Conservation (phyloP, 92 coral and sea anemone species). For the Epizoanthus ramosus region DNA sequence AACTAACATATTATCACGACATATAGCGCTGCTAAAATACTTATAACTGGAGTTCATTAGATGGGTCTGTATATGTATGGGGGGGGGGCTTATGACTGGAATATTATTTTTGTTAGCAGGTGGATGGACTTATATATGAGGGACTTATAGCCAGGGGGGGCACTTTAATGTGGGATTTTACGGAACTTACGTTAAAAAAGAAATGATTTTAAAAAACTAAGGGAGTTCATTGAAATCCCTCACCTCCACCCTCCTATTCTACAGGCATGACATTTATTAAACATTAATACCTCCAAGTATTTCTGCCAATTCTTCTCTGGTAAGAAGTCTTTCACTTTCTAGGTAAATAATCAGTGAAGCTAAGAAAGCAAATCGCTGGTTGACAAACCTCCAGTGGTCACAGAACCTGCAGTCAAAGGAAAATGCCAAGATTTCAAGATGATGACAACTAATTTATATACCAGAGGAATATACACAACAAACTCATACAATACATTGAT, state of each 20-base stretch:
- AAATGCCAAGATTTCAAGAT: background rate
- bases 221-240: background rate
- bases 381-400: constrained; percentile 95
- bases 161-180: too few species aligned
- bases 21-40: too few species aligned
- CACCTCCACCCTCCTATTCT: constrained; percentile 6
- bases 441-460: background rate
- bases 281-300: constrained; percentile 78
- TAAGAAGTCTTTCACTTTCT: constrained; percentile 74
- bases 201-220: background rate
- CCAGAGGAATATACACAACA: background rate
- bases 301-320: constrained; percentile 77
- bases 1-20: too few species aligned
- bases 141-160: too few species aligned
- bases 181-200: too few species aligned
- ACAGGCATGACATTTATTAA: background rate
- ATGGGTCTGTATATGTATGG: too few species aligned
- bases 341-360: constrained; percentile 84
- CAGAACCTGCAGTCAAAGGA: constrained; percentile 65
- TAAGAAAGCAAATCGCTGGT: constrained; percentile 85
- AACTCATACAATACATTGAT: too few species aligned
- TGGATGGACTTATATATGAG: too few species aligned
- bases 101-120: too few species aligned
- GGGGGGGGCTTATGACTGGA: too few species aligned
- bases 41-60: too few species aligned